Percentiles rank a stretch among this genome's conserved stretches.
phyloP scores from a whole-genome alignment of 1,140 invertebrate genomes.

The Drosophila suzukii region DNA sequence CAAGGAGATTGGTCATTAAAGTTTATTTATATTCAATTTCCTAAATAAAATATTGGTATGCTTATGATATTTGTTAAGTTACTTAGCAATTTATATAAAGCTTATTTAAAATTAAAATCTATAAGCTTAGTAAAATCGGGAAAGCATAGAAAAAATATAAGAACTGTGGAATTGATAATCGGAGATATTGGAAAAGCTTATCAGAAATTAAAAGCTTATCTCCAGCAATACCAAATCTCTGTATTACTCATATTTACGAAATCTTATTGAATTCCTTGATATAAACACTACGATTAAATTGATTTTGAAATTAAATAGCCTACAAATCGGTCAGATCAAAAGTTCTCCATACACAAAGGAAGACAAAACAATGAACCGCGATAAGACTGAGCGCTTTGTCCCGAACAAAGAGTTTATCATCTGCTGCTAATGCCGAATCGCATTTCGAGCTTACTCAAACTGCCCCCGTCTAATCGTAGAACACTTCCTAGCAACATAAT shows the following conservation, averaged over 20 bases:
- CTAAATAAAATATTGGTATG: too few species aligned
- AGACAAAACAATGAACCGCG: constrained; percentile 30
- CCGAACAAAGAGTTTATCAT: constrained; percentile 49
- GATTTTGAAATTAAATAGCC: constrained; percentile 7
- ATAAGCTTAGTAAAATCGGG: too few species aligned
- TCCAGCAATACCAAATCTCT: too few species aligned
- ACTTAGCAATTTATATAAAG: too few species aligned
- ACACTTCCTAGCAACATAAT: constrained; percentile 44
- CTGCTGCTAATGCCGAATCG: constrained; percentile 11
- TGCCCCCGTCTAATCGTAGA: not conserved
- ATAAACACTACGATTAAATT: not conserved
- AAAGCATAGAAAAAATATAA: too few species aligned
- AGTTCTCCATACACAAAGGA: constrained; percentile 12
- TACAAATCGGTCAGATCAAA: constrained; percentile 18
- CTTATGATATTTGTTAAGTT: too few species aligned
- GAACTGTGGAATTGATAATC: too few species aligned
- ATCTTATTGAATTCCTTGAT: not conserved
- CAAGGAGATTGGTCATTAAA: not conserved
- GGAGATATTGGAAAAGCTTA: too few species aligned
- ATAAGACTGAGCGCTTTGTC: constrained; percentile 36
- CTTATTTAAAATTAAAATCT: too few species aligned
- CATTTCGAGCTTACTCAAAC: constrained; percentile 10
- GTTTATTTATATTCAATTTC: not conserved
- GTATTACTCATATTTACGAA: not conserved
- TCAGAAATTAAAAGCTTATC: too few species aligned